These are phyloP conservation scores for Ferrisia virgata DNA, from an alignment of 2,888 invertebrate species.

Conservation along the genomic window DNA sequence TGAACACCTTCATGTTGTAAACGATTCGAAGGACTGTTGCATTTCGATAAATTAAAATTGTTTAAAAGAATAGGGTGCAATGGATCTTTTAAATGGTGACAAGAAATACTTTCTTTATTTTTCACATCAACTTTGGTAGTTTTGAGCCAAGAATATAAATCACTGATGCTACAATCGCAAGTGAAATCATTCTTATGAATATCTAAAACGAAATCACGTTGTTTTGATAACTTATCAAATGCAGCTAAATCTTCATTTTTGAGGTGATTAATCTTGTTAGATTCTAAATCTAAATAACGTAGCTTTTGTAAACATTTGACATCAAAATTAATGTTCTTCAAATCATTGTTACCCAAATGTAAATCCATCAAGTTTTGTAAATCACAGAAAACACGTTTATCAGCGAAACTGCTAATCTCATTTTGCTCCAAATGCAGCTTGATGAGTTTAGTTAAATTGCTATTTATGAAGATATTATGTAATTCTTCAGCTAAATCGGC, in stretches of 20 bases:
- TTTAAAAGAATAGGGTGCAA: neutral
- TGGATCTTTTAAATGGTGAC: constrained; percentile 51
- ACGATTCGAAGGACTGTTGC: constrained; percentile 44
- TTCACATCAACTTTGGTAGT: constrained; percentile 62
- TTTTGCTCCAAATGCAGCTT: constrained; percentile 75
- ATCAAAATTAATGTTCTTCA: constrained; percentile 64
- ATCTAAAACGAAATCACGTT: constrained; percentile 61
- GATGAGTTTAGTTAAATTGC: constrained; percentile 63
- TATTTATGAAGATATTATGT: constrained; percentile 68
- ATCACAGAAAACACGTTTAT: constrained; percentile 67
- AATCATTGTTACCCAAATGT: constrained; percentile 66
- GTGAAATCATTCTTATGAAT: constrained; percentile 65
- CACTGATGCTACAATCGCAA: constrained; percentile 63
- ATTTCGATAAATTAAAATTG: constrained; percentile 43
- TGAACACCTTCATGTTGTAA: constrained; percentile 46
- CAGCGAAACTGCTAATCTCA: constrained; percentile 65
- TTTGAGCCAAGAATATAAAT: constrained; percentile 64
- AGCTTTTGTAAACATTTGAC: constrained; percentile 65
- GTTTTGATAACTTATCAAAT: constrained; percentile 57
- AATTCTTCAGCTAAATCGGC: constrained; percentile 63
- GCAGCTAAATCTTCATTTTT: constrained; percentile 58
- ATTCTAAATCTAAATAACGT: constrained; percentile 66
- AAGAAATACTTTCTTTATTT: constrained; percentile 59
- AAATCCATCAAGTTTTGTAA: constrained; percentile 65
- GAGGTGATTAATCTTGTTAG: constrained; percentile 63